A percentile compares a stretch with the other conserved stretches of the same genome.
Conservation (phyloP, 53 echinoderm and acorn worm species). For the Temnopleurus reevesii region DNA sequence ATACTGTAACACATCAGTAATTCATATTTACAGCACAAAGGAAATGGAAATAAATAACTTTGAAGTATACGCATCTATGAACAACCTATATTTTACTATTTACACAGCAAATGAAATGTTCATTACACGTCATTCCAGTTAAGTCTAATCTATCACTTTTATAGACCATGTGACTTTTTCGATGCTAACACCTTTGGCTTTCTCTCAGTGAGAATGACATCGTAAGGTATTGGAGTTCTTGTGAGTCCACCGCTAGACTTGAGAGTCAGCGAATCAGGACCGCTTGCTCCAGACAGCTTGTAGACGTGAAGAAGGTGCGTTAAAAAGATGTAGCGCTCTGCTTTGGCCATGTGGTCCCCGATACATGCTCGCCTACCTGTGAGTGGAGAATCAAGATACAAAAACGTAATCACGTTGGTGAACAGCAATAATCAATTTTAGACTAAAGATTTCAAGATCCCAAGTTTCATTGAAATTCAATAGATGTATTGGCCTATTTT, state of each 20-base stretch:
- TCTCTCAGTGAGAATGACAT: constrained; percentile 35
- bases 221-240: constrained; percentile 58
- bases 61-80: not conserved
- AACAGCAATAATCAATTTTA: too few species aligned
- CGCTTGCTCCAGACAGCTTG: constrained; percentile 48
- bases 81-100: too few species aligned
- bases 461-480: too few species aligned
- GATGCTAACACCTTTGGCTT: not conserved
- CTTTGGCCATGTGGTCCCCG: constrained; percentile 57
- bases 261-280: constrained; percentile 54
- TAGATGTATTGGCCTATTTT: too few species aligned
- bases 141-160: not conserved
- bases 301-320: constrained; percentile 55
- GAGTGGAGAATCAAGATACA: not conserved
- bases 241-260: constrained; percentile 51
- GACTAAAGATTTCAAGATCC: too few species aligned
- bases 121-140: too few species aligned
- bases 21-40: too few species aligned
- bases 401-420: not conserved
- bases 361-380: constrained; percentile 60
- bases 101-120: not conserved
- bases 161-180: not conserved
- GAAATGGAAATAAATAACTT: not conserved
- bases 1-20: too few species aligned
- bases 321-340: constrained; percentile 57